phyloP scores from a whole-genome alignment of 1,140 invertebrate species.

The Tigriopus japonicus region DNA sequence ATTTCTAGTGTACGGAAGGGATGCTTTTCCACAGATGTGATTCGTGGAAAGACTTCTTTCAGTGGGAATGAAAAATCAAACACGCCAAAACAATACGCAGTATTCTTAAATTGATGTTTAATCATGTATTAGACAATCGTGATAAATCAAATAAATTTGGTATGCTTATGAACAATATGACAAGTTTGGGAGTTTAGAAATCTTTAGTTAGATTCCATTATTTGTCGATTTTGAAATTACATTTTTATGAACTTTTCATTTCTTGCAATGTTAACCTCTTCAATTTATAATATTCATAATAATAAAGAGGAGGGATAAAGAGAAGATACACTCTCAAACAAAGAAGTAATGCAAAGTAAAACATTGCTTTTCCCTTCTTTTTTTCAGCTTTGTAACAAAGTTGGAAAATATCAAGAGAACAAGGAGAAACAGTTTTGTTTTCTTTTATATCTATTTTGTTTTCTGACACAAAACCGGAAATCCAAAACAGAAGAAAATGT shows the following conservation, averaged over 20 bases:
- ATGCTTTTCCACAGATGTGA: not conserved
- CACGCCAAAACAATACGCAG: too few species aligned
- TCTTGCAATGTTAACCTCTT: slow-evolving; percentile 23
- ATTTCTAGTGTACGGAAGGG: not conserved
- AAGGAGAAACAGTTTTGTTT: too few species aligned
- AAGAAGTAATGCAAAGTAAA: too few species aligned
- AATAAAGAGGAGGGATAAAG: too few species aligned
- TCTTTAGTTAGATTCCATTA: slow-evolving; percentile 17
- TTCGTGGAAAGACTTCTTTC: not conserved
- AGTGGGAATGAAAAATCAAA: too few species aligned
- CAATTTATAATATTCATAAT: slow-evolving; percentile 25
- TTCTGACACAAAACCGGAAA: too few species aligned
- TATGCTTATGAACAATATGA: slow-evolving; percentile 27
- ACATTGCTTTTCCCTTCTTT: too few species aligned
- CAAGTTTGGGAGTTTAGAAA: slow-evolving; percentile 25
- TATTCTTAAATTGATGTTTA: slow-evolving; percentile 10
- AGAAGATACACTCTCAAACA: too few species aligned
- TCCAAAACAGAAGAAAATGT: too few species aligned
- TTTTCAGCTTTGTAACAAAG: too few species aligned
- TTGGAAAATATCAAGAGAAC: too few species aligned
- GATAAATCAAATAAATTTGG: slow-evolving; percentile 26
- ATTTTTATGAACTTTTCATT: slow-evolving; percentile 22
- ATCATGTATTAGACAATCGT: slow-evolving; percentile 27
- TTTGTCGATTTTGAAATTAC: slow-evolving; percentile 24
- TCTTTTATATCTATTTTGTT: too few species aligned